Conservation (phyloP, 2,797 vertebrate genomes). For the Neoniphon sammara region DNA sequence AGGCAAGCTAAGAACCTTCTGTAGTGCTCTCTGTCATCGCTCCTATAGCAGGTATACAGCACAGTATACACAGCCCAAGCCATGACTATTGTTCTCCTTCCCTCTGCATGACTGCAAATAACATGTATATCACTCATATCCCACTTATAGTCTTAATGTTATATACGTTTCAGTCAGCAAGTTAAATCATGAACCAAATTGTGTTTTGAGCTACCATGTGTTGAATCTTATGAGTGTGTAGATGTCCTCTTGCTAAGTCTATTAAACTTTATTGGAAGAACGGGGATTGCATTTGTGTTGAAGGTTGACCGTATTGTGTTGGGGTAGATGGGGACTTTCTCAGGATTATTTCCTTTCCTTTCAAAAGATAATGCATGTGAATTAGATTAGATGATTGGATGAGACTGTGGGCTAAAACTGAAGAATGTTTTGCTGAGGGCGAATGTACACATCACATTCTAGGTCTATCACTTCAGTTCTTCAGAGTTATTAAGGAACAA, state of each 20-base stretch:
- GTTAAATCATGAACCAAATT: constrained; percentile 16
- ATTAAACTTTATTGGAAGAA: constrained; percentile 13
- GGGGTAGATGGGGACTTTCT: background rate
- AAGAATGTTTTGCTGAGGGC: too few relatives aligned
- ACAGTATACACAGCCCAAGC: background rate
- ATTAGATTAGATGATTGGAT: constrained; percentile 26
- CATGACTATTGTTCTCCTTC: background rate
- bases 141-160: constrained; percentile 10
- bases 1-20: constrained; percentile 33
- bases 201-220: constrained; percentile 9
- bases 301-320: constrained; percentile 12
- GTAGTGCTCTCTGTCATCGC: background rate
- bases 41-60: background rate
- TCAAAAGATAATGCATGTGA: background rate
- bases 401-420: constrained; percentile 10
- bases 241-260: background rate
- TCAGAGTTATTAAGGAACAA: too few relatives aligned
- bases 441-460: too few relatives aligned
- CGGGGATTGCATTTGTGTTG: constrained; percentile 14
- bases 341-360: background rate
- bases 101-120: background rate
- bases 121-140: constrained; percentile 4
- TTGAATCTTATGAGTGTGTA: background rate
- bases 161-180: background rate
- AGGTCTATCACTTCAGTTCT: too few relatives aligned